Evolutionary conservation across 1,140 invertebrate species (phyloP).

Genomic region (Bombus vancouverensis): DNA sequence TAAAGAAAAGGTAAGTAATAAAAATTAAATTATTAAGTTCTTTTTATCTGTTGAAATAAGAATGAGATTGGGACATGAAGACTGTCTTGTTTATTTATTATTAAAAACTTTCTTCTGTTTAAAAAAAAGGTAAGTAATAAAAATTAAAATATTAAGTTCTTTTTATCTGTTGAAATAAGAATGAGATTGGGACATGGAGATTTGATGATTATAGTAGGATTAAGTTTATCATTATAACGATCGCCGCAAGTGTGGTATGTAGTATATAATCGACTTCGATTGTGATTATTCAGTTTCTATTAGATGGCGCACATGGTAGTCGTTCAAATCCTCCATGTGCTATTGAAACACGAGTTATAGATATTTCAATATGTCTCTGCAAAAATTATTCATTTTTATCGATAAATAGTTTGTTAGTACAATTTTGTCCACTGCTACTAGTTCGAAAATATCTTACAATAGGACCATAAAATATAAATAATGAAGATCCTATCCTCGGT

Average conservation of each 20-base stretch:
- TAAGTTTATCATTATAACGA: not conserved
- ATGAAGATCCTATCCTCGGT: not conserved
- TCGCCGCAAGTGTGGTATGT: not conserved
- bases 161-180: not conserved
- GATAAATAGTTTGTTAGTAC: not conserved
- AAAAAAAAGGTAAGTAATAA: no score
- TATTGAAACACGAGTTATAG: not conserved
- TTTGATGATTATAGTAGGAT: not conserved
- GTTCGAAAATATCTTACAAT: not conserved
- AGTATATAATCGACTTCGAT: not conserved
- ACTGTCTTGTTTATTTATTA: not conserved
- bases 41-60: not conserved
- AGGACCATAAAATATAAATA: not conserved
- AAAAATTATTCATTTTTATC: not conserved
- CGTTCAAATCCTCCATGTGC: not conserved
- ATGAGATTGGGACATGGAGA: not conserved
- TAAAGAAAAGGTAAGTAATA: no score
- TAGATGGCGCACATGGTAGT: slow-evolving; percentile 7
- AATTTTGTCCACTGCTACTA: not conserved
- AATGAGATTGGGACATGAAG: not conserved
- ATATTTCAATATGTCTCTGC: no score
- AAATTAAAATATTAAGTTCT: not conserved
- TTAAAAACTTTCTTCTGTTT: not conserved
- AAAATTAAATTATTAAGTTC: not conserved
- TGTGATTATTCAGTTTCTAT: not conserved